phyloP scores from a whole-genome alignment of 2,797 vertebrate genomes.

The Girardinus metallicus region DNA sequence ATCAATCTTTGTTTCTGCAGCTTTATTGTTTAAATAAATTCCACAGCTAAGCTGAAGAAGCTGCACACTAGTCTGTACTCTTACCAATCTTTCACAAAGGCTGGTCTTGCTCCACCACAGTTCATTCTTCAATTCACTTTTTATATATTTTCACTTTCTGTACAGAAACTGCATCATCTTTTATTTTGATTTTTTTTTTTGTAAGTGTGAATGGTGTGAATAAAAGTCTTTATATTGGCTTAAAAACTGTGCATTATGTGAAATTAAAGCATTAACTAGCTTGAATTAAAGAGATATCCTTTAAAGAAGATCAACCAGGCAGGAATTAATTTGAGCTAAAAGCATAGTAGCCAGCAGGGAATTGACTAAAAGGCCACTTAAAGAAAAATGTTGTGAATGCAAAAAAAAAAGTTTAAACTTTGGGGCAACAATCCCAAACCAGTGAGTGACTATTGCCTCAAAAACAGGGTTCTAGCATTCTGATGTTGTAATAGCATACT shows the following conservation, averaged over 20 bases:
- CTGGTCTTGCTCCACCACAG: neutral
- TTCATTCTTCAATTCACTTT: neutral
- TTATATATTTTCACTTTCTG: neutral
- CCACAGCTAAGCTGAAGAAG: neutral
- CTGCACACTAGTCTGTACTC: neutral
- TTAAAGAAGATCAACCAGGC: too few species aligned
- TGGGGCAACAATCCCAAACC: neutral
- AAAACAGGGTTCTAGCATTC: neutral
- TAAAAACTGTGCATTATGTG: neutral
- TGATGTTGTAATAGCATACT: neutral
- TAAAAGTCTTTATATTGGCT: too few species aligned
- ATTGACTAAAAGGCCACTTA: neutral
- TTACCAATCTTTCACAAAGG: neutral
- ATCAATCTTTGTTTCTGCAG: neutral
- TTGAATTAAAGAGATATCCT: neutral
- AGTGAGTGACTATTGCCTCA: neutral
- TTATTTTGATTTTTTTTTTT: neutral
- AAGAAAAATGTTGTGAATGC: neutral
- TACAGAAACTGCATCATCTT: neutral
- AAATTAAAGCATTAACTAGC: neutral
- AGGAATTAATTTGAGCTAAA: neutral
- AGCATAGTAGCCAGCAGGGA: neutral
- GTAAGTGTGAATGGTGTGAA: neutral
- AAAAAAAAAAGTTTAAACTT: neutral
- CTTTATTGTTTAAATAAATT: neutral